These are phyloP conservation scores for Drosophila ercepeae DNA, from an alignment of 1,140 invertebrate species.

Conservation along the genomic window DNA sequence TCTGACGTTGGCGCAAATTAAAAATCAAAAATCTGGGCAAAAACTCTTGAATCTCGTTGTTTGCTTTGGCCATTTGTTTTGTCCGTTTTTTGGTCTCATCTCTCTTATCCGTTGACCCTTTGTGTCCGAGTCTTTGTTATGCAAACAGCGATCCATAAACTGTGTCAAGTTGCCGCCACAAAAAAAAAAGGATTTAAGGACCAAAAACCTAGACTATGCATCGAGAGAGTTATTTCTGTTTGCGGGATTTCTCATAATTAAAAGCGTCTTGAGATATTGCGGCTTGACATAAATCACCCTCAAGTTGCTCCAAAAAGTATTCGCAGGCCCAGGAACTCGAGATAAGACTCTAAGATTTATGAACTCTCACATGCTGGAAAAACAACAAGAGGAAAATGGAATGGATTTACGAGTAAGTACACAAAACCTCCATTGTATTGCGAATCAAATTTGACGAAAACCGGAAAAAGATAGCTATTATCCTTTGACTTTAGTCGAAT, in stretches of 20 bases:
- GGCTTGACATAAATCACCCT: constrained; percentile 66
- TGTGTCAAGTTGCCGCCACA: constrained; percentile 56
- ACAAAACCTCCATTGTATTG: neutral
- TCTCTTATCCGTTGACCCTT: constrained; percentile 1
- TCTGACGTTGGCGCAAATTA: constrained; percentile 44
- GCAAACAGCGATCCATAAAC: constrained; percentile 61
- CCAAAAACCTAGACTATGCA: neutral
- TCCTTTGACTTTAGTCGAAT: neutral
- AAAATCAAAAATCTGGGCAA: constrained; percentile 51
- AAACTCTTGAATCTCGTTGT: constrained; percentile 43
- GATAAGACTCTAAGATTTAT: constrained; percentile 52
- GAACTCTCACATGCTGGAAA: neutral
- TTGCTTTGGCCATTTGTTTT: constrained; percentile 52
- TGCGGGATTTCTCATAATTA: constrained; percentile 63
- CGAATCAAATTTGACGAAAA: neutral
- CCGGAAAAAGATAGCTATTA: neutral
- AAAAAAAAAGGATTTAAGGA: constrained; percentile 1
- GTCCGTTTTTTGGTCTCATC: neutral
- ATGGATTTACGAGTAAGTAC: neutral
- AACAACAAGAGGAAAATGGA: neutral
- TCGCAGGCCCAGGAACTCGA: constrained; percentile 22
- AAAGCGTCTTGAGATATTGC: constrained; percentile 55
- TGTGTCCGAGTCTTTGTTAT: constrained; percentile 55
- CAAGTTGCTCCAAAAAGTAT: neutral
- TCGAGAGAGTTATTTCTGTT: constrained; percentile 1